Base-by-base conservation (phyloP, 2,888 invertebrate species). In the Caenorhabditis auriculariae region DNA sequence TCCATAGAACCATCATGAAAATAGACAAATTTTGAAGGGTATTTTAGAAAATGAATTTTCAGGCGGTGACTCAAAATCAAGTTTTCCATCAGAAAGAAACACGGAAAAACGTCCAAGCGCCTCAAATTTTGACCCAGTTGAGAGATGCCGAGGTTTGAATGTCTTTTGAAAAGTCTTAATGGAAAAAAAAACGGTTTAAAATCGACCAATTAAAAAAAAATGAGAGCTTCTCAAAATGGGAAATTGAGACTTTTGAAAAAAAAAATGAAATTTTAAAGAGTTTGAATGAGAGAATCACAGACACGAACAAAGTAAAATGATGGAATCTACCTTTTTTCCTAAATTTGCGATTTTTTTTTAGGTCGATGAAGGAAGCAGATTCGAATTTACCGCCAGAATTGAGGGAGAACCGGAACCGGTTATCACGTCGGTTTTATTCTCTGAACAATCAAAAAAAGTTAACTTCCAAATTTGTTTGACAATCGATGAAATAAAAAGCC, bases 321-420 rank as follows among this genome's bases (percentile, higher is more conserved):
- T n/a, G n/a, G n/a, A n/a, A n/a, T n/a, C n/a, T n/a, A n/a, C n/a
- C n/a, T n/a, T n/a, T n/a, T n/a, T n/a, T n/a, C n/a, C n/a, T n/a
- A n/a, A n/a, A n/a, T n/a, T n/a, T 42, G 26, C 35, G 9, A 54
- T 26, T 37, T 7, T 37, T 32, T 12, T 42, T 35, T 15, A 55
- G 50, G 64, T 77, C 12, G 74, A 77, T 21, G 77, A 76, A 50
- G 78, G 78, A 42, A 50, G 51, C 26, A 66, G 72, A 6, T 62
- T 75, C 48, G 75, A 77, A 45, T 72, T 78, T 41, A 55, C 68
- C 0, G 77, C 76, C 1, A 54, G 68, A 49, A 58, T 77, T 35
- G 72, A 73, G 24, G 73, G 68, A 7, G 64, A 67, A 41, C 74
- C 76, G 0, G 74, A 76, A 38, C 72, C 76, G 6, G 69, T 54